Conservation (phyloP, 1,140 invertebrate species). For the Hesperophylax magnus region DNA sequence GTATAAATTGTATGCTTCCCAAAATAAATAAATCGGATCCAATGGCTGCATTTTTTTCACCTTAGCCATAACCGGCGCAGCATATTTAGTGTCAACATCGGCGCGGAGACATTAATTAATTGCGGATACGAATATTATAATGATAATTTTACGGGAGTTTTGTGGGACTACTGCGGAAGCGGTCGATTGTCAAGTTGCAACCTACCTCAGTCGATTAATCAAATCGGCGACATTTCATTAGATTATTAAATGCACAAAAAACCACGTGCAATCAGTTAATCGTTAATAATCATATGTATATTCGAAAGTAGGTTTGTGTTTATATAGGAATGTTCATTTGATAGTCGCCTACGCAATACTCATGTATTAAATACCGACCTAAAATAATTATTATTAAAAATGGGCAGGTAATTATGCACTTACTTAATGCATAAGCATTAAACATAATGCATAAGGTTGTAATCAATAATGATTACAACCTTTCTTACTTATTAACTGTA, state of each 20-base stretch:
- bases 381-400: no score
- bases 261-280: not conserved
- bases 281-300: not conserved
- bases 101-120: conserved; percentile 21
- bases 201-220: not conserved
- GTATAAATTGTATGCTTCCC: no score
- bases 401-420: no score
- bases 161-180: not conserved
- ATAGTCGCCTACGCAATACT: no score
- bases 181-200: not conserved
- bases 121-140: conserved; percentile 16
- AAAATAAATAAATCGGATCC: no score
- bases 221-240: conserved; percentile 20
- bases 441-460: no score
- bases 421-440: no score
- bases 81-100: not conserved
- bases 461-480: no score
- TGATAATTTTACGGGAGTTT: conserved; percentile 12
- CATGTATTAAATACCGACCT: no score
- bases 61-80: not conserved
- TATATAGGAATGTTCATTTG: no score
- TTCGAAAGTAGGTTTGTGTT: no score
- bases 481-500: no score
- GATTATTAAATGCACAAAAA: not conserved
- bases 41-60: not conserved